Percentiles rank a stretch among this genome's conserved stretches.
Evolutionary conservation across 2,888 invertebrate species (phyloP).

Genomic region (Heliconius ethilla): DNA sequence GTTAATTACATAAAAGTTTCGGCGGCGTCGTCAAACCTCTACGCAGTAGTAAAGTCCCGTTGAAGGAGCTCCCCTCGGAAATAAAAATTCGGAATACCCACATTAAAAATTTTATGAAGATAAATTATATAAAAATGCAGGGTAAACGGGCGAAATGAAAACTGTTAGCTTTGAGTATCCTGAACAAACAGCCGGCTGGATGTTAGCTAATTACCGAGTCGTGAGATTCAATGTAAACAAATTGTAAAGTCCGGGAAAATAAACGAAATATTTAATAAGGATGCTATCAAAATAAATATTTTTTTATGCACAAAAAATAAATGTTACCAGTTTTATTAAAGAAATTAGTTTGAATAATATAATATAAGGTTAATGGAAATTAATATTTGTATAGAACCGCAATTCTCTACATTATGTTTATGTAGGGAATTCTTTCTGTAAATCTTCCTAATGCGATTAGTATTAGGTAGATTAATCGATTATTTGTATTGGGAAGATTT

Average conservation of each 20-base stretch:
- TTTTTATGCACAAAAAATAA: neutral
- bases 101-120: slow-evolving; percentile 41
- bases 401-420: too few species aligned
- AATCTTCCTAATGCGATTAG: too few species aligned
- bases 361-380: too few species aligned
- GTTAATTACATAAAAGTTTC: slow-evolving; percentile 33
- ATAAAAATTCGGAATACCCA: slow-evolving; percentile 37
- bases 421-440: too few species aligned
- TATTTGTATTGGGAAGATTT: too few species aligned
- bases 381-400: too few species aligned
- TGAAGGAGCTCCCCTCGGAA: slow-evolving; percentile 32
- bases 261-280: neutral
- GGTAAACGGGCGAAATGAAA: slow-evolving; percentile 43
- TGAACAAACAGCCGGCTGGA: slow-evolving; percentile 53
- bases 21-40: slow-evolving; percentile 30
- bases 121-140: slow-evolving; percentile 42
- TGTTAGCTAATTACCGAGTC: slow-evolving; percentile 59
- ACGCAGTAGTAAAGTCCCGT: slow-evolving; percentile 35
- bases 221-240: slow-evolving; percentile 57
- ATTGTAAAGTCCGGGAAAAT: slow-evolving; percentile 37
- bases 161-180: slow-evolving; percentile 42
- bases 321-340: too few species aligned
- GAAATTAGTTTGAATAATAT: too few species aligned
- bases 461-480: too few species aligned
- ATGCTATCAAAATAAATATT: neutral